Evolutionary conservation across 2,113 vertebrate genomes (phyloP).

Genomic region (Protomyctophum bolini): DNA sequence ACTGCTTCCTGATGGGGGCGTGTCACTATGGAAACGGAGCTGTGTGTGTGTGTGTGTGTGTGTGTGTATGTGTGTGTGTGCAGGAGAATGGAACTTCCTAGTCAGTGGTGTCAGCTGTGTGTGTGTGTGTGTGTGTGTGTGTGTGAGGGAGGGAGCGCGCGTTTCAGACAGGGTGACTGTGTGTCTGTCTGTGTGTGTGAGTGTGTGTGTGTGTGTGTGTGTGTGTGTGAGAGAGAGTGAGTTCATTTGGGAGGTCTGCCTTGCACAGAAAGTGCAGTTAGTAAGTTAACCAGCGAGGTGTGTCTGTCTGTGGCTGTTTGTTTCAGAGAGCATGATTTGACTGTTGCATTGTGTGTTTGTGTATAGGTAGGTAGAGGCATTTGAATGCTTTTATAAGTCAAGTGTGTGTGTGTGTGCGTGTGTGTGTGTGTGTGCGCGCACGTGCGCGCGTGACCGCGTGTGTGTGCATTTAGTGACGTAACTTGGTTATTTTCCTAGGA

Average conservation of each 20-base stretch:
- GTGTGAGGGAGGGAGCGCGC: constrained; percentile 3
- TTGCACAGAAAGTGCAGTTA: no score
- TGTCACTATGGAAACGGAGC: constrained; percentile 72
- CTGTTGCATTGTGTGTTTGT: background rate
- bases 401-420: constrained; percentile 23
- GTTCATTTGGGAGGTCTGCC: background rate
- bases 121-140: constrained; percentile 42
- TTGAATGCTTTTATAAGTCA: background rate
- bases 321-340: background rate
- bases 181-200: constrained; percentile 27
- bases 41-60: constrained; percentile 27
- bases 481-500: no score
- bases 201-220: constrained; percentile 6
- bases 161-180: background rate
- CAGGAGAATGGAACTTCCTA: constrained; percentile 75
- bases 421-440: constrained; percentile 7
- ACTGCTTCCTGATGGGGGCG: constrained; percentile 58
- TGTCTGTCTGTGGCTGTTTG: background rate
- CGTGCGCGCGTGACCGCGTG: constrained; percentile 27
- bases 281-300: no score
- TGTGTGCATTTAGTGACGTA: constrained; percentile 8
- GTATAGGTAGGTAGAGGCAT: background rate
- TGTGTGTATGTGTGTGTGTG: constrained; percentile 34
- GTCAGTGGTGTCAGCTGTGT: constrained; percentile 57
- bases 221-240: constrained; percentile 23